A percentile compares a stretch with the other conserved stretches of the same genome.
Conservation (phyloP, 2,113 vertebrate species). For the Beaufortia kweichowensis region DNA sequence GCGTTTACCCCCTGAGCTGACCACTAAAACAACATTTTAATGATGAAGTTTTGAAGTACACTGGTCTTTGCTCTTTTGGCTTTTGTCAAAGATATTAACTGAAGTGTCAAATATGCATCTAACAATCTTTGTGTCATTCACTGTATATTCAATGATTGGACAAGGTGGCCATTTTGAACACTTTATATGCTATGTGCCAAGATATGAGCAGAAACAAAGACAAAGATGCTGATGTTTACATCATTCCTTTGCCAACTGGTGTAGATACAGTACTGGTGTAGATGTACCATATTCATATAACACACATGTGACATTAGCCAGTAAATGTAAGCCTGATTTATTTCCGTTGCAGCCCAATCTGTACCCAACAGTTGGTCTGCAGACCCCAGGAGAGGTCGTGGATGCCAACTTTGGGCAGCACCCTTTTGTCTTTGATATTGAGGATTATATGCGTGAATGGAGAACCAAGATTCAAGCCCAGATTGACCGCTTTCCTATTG, state of each 20-base stretch:
- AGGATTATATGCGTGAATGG: slow-evolving; percentile 98
- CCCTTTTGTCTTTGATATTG: slow-evolving; percentile 96
- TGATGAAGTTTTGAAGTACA: neutral
- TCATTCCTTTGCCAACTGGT: no score
- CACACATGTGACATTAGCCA: neutral
- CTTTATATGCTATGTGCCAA: no score
- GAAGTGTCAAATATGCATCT: no score
- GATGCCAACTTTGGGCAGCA: slow-evolving; percentile 98
- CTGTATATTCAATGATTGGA: no score
- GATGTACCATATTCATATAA: no score
- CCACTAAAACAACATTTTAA: neutral
- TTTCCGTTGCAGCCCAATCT: slow-evolving; percentile 86
- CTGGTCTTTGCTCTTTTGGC: no score
- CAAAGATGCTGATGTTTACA: no score
- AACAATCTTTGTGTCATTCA: no score
- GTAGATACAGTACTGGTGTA: no score
- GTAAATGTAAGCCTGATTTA: neutral
- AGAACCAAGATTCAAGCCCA: slow-evolving; percentile 96
- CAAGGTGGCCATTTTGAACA: no score
- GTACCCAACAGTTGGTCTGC: slow-evolving; percentile 97
- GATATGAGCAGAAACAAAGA: no score
- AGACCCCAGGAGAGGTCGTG: slow-evolving; percentile 96
- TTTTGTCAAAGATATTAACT: no score
- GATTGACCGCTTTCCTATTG: slow-evolving; percentile 91
- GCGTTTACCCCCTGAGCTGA: neutral